These are phyloP conservation scores for Cheilosia pagana DNA, from an alignment of 2,888 invertebrate species.

Conservation along the genomic window DNA sequence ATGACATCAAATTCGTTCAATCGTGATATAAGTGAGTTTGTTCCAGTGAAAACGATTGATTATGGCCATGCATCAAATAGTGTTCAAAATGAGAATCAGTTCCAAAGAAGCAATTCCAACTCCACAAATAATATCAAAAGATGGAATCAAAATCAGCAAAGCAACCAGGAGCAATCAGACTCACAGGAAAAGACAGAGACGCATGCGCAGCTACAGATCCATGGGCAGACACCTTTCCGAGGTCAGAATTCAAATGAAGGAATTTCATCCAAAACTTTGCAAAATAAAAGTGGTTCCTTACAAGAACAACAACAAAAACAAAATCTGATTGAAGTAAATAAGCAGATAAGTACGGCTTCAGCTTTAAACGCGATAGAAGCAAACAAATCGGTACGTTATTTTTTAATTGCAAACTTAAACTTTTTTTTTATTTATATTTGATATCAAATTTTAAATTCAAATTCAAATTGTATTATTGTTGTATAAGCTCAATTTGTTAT, in stretches of 20 bases:
- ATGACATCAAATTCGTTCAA: conserved; percentile 41
- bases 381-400: conserved; percentile 26
- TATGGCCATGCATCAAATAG: conserved; percentile 86
- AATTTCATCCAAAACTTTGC: not conserved
- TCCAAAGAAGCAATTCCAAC: conserved; percentile 25
- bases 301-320: conserved; percentile 30
- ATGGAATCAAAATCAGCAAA: conserved; percentile 9
- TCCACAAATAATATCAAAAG: not conserved
- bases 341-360: conserved; percentile 1
- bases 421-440: too few species aligned
- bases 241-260: conserved; percentile 3
- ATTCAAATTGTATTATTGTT: not conserved
- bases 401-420: not conserved
- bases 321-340: conserved; percentile 6
- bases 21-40: conserved; percentile 83
- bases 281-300: not conserved
- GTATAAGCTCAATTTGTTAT: not conserved
- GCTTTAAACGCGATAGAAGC: not conserved
- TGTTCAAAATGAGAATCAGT: conserved; percentile 64
- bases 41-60: conserved; percentile 88
- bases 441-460: not conserved
- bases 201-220: not conserved
- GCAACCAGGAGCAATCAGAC: not conserved
- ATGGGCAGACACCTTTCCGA: not conserved
- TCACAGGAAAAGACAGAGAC: not conserved